Evolutionary conservation across 2,113 vertebrate species (phyloP).

Genomic region (Zingel zingel): DNA sequence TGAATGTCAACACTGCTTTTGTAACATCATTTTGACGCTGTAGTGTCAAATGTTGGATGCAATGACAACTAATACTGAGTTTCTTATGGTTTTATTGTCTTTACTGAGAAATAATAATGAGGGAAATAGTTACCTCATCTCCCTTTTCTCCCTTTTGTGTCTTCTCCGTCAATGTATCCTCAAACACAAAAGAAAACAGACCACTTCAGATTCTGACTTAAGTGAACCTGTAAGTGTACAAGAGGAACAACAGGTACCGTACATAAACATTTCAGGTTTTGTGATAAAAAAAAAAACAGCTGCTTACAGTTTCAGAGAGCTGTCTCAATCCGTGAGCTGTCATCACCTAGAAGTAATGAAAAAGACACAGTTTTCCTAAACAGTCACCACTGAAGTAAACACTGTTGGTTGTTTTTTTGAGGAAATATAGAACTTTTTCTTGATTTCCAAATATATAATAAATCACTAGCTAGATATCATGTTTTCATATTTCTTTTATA

Average conservation of each 20-base stretch:
- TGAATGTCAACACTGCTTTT: slow-evolving; percentile 42
- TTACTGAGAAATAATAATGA: slow-evolving; percentile 21
- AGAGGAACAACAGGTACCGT: neutral
- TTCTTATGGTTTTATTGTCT: neutral
- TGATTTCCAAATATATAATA: slow-evolving; percentile 6
- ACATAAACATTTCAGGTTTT: slow-evolving; percentile 27
- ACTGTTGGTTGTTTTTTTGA: neutral
- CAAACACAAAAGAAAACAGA: slow-evolving; percentile 50
- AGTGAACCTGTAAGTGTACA: neutral
- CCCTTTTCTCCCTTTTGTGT: slow-evolving; percentile 89
- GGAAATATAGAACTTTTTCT: neutral
- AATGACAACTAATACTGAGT: slow-evolving; percentile 20
- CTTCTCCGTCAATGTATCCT: slow-evolving; percentile 77
- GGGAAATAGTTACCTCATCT: slow-evolving; percentile 85
- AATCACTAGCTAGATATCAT: neutral
- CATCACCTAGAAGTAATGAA: slow-evolving; percentile 79
- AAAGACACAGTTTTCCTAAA: slow-evolving; percentile 51
- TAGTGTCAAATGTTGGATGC: slow-evolving; percentile 16
- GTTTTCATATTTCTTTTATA: slow-evolving; percentile 8
- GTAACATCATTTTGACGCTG: slow-evolving; percentile 15
- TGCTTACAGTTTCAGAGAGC: slow-evolving; percentile 82
- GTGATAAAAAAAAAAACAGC: slow-evolving; percentile 23
- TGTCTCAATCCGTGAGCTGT: slow-evolving; percentile 84
- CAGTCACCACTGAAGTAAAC: slow-evolving; percentile 17
- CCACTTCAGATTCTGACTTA: slow-evolving; percentile 23